Evolutionary conservation across 2,888 invertebrate genomes (phyloP).

Genomic region (Harpagoxenus sublaevis): DNA sequence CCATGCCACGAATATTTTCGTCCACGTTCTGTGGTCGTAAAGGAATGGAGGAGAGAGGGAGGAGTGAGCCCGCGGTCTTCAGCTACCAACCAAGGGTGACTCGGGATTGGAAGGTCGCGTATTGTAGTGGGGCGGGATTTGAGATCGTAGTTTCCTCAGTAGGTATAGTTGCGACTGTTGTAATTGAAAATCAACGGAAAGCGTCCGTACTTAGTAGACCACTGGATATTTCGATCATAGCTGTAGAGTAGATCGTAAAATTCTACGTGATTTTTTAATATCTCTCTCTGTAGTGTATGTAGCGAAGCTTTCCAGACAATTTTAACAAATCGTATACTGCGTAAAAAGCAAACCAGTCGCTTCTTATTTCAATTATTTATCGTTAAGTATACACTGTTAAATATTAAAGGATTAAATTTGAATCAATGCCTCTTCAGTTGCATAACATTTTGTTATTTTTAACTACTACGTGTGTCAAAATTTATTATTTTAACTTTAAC

Average conservation of each 20-base stretch:
- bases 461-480: too few relatives aligned
- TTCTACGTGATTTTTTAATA: background rate
- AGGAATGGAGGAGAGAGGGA: constrained; percentile 56
- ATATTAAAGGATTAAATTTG: too few relatives aligned
- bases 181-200: background rate
- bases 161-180: background rate
- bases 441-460: too few relatives aligned
- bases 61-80: constrained; percentile 54
- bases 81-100: constrained; percentile 64
- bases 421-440: too few relatives aligned
- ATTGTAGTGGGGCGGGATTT: constrained; percentile 16
- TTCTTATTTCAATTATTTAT: background rate
- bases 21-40: constrained; percentile 49
- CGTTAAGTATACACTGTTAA: too few relatives aligned
- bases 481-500: too few relatives aligned
- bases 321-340: background rate
- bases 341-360: background rate
- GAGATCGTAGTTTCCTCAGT: background rate
- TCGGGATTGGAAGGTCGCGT: constrained; percentile 2
- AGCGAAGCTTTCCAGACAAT: background rate
- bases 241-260: background rate
- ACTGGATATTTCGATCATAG: background rate
- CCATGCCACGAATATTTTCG: constrained; percentile 68
- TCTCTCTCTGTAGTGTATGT: background rate
- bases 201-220: background rate